phyloP scores from a whole-genome alignment of 2,113 vertebrate genomes.

The Osmerus eperlanus region DNA sequence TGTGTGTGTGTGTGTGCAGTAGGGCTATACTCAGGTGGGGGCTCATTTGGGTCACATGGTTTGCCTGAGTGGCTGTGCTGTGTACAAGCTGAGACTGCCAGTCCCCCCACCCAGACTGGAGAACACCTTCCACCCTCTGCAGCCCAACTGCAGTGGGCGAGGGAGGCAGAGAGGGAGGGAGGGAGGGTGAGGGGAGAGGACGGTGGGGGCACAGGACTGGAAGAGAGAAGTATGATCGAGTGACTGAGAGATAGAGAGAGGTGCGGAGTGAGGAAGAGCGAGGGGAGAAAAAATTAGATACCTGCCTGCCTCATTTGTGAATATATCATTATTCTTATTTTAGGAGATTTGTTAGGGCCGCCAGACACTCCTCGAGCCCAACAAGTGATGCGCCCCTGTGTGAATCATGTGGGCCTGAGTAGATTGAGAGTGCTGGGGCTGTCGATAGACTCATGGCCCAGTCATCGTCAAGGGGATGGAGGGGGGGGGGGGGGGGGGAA shows the following conservation, averaged over 20 bases:
- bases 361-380: conserved; percentile 60
- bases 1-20: conserved; percentile 8
- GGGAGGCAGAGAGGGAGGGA: conserved; percentile 17
- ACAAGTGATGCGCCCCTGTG: conserved; percentile 65
- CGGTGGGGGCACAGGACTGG: not conserved
- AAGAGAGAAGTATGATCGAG: conserved; percentile 55
- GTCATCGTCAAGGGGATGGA: conserved; percentile 58
- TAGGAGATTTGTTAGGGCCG: conserved; percentile 61
- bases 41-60: conserved; percentile 51
- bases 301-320: conserved; percentile 63
- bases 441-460: conserved; percentile 69
- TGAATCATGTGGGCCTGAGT: conserved; percentile 50
- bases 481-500: not conserved
- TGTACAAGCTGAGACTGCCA: conserved; percentile 29
- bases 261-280: conserved; percentile 23
- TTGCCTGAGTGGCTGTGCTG: conserved; percentile 52
- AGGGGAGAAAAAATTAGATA: conserved; percentile 52
- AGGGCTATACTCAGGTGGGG: conserved; percentile 12
- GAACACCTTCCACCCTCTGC: conserved; percentile 49
- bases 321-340: conserved; percentile 70
- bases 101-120: conserved; percentile 24
- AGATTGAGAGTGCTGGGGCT: conserved; percentile 65
- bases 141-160: conserved; percentile 64
- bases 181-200: not conserved
- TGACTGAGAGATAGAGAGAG: conserved; percentile 52